Evolutionary conservation across 2,888 invertebrate genomes (phyloP), one percentile per base, ranked within the genome.

Genomic region (Stramonita haemastoma): DNA sequence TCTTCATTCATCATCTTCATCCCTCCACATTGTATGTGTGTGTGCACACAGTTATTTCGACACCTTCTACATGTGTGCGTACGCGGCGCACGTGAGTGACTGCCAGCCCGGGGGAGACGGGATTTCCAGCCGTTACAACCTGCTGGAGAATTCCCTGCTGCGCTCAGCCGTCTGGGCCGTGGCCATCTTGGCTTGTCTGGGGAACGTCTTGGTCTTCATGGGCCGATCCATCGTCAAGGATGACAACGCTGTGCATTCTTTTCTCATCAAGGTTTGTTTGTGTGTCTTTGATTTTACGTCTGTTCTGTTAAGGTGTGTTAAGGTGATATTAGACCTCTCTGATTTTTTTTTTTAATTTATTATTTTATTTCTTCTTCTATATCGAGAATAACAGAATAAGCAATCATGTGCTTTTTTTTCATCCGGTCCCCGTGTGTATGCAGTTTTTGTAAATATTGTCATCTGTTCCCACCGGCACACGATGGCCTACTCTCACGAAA

Each of bases 161-260:
- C 92, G 93, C 93, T 93, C 34, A 93, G 97, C 97, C 92, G 97
- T 97, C 56, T 97, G 97, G 97, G 95, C 97, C 8, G 97, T 97
- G 96, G 97, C 97, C 13, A 93, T 96, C 1, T 95, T 97, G 57
- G 97, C 97, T 13, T 97, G 97, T 89, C 95, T 96, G 8, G 97
- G 97, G n/a, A 97, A 97, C 94, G 90, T 97, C n/a, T 94, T 97
- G 36, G 97, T 93, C 17, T 87, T 91, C 36, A 89, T 91, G 60
- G 91, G 91, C 0, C 96, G 96, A 1, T 97, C 97, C n/a, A 97
- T 97, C 92, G 97, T 91, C 29, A 91, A 90, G 73, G 92, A 91
- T 56, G 89, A 90, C 85, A 90, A 90, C 87, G 88, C 90, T 34
- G 90, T 90, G 13, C 91, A 91, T 29, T 91, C 97, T 97, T 26